A percentile compares a stretch with the other conserved stretches of the same genome.
Conservation (phyloP, 2,888 invertebrate species). For the Trichopoda pennipes region DNA sequence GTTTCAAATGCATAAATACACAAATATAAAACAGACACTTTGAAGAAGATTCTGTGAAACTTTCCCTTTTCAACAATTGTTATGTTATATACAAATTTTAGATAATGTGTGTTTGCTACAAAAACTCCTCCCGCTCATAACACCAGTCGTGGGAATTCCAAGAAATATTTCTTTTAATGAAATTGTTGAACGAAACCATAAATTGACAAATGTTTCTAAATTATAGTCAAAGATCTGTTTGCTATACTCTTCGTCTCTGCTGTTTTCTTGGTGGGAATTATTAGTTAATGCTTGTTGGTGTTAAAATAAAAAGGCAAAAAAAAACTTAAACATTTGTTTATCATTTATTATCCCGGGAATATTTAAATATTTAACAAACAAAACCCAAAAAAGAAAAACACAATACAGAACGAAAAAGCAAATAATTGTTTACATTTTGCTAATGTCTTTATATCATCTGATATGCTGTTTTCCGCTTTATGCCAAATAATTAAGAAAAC, state of each 20-base stretch:
- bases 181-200: conserved; percentile 46
- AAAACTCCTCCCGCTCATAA: not conserved
- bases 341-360: conserved; percentile 50
- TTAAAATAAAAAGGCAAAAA: not conserved
- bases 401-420: not conserved
- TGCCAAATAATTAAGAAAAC: conserved; percentile 13
- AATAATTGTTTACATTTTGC: conserved; percentile 9
- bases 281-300: not conserved
- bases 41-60: not conserved
- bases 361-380: conserved; percentile 24
- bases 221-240: conserved; percentile 11
- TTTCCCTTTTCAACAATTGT: conserved; percentile 19
- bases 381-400: not conserved
- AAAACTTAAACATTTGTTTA: conserved; percentile 19
- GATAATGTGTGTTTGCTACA: not conserved
- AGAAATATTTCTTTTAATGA: conserved; percentile 25
- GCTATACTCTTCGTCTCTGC: not conserved
- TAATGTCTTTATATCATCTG: conserved; percentile 1
- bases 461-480: conserved; percentile 8
- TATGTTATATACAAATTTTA: conserved; percentile 14
- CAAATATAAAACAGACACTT: conserved; percentile 1
- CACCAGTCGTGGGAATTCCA: conserved; percentile 48
- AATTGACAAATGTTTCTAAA: conserved; percentile 43
- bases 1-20: not conserved
- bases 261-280: not conserved